Evolutionary conservation across 2,888 invertebrate genomes (phyloP).

Genomic region (Schizaphis graminum): DNA sequence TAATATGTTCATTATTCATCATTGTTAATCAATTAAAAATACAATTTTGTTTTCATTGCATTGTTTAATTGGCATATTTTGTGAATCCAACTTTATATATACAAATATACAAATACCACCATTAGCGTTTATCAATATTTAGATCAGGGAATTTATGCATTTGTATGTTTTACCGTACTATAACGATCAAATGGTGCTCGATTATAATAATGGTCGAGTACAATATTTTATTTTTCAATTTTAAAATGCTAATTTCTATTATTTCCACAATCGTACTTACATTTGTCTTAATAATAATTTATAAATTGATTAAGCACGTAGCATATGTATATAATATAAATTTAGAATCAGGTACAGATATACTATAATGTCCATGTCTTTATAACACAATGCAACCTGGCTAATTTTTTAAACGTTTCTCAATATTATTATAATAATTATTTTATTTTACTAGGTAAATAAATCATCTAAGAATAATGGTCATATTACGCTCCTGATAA

Average conservation of each 20-base stretch:
- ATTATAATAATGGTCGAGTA: neutral
- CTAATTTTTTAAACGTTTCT: neutral
- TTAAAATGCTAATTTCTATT: neutral
- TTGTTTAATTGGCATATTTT: neutral
- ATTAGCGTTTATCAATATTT: neutral
- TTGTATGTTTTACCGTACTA: neutral
- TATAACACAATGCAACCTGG: neutral
- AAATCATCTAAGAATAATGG: neutral
- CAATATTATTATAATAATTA: neutral
- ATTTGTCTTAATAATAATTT: neutral
- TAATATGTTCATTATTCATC: neutral
- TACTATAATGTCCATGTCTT: neutral
- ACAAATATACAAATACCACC: neutral
- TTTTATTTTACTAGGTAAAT: neutral
- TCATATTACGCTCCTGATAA: neutral
- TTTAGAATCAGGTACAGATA: neutral
- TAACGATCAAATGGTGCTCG: neutral
- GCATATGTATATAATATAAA: neutral
- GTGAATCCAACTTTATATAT: neutral
- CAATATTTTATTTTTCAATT: neutral
- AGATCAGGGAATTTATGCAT: neutral
- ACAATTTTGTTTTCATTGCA: neutral
- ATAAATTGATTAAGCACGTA: neutral
- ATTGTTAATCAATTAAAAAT: neutral
- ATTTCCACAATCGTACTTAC: neutral